Evolutionary conservation across 2,888 invertebrate species (phyloP), one percentile per base, ranked within the genome.

Genomic region (Chydorus sphaericus): DNA sequence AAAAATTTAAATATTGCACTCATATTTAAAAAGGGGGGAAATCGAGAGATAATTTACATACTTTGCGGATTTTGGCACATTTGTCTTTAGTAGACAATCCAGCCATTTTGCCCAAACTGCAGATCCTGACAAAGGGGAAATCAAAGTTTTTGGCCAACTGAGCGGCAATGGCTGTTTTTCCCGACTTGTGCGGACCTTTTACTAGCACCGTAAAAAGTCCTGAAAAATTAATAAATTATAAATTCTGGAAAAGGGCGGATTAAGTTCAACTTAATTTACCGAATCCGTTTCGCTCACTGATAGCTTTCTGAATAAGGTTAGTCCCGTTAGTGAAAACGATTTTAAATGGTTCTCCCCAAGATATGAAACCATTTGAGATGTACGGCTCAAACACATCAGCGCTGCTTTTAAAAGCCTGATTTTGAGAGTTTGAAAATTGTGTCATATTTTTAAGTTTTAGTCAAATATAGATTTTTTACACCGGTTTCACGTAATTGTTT

Each of bases 91-190:
- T 98, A 0, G 91, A 91, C 68, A 79, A 97, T 7, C 98, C 98
- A 62, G 94, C 84, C 92, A 94, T 93, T 66, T 94, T 93, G 66
- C 92, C 91, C 0, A 93, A 93, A 18, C 90, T 86, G 72, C 90
- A 90, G 16, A 92, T 87, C 76, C 97, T 97, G 60, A 97, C 82
- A 73, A 98, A 99, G 14, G 98, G 98, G 73, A 97, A 97, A 70
- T 96, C 94, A 0, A 97, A 96, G 68, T 85, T 79, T 70, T 91
- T 89, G n/a, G 97, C 94, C 62, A 99, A 77, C 67, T 91, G 84
- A 2, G 96, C 96, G 8, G 97, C 98, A 58, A 98, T 71, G 0
- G 96, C 94, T 0, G 96, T 93, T 74, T 97, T 98, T 49, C 98
- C 98, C 57, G 92, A 81, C 70, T 92, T 92, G 0, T 96, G 93